A percentile compares a stretch with the other conserved stretches of the same genome.
These are phyloP conservation scores for Silurus meridionalis DNA, from an alignment of 2,113 vertebrate genomes.

Conservation along the genomic window DNA sequence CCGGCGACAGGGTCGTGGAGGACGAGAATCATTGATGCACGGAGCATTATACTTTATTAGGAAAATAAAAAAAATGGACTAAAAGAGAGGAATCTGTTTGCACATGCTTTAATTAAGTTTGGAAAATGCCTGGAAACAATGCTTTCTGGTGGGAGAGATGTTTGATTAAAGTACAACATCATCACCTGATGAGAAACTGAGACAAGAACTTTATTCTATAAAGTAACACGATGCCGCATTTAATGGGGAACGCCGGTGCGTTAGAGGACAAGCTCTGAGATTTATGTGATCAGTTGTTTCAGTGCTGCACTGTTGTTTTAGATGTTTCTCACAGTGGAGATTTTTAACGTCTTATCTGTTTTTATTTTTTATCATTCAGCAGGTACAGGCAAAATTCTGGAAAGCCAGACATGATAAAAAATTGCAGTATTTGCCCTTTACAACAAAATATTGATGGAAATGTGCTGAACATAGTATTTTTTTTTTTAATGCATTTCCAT, in stretches of 20 bases:
- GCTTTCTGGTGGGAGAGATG: background rate
- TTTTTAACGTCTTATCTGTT: background rate
- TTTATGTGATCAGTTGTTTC: background rate
- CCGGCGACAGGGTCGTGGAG: too few relatives aligned
- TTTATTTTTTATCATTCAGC: background rate
- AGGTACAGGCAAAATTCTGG: background rate
- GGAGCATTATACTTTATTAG: background rate
- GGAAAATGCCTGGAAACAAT: background rate
- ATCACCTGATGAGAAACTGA: background rate
- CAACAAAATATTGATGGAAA: background rate
- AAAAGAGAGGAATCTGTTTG: background rate
- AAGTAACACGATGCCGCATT: background rate
- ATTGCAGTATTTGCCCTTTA: background rate
- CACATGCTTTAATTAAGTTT: background rate
- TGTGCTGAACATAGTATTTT: background rate
- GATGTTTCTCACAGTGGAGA: background rate
- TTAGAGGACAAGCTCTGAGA: background rate
- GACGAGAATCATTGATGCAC: too few relatives aligned
- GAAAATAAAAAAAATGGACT: background rate
- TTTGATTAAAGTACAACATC: background rate
- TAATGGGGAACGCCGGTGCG: background rate
- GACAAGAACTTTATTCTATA: background rate
- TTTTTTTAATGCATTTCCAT: slow-evolving; percentile 6
- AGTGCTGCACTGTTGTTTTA: background rate
- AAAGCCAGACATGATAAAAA: slow-evolving; percentile 1